A percentile compares a stretch with the other conserved stretches of the same genome.
Conservation (phyloP, 2,113 vertebrate species). For the Elgaria multicarinata region DNA sequence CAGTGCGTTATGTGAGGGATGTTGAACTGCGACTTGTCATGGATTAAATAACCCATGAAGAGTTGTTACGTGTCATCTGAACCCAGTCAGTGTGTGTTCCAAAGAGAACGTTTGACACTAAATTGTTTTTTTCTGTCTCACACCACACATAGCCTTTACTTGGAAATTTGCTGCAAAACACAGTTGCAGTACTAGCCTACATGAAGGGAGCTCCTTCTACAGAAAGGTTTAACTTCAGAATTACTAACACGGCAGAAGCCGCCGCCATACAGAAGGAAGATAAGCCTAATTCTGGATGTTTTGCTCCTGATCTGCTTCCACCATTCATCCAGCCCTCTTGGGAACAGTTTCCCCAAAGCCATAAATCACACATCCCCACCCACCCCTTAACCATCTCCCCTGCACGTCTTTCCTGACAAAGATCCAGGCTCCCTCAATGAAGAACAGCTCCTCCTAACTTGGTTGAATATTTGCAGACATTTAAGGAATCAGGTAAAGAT, state of each 20-base stretch:
- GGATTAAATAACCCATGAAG: too few species aligned
- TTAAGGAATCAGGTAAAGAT: slow-evolving; percentile 29
- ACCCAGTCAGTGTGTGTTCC: neutral
- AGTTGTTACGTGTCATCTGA: too few species aligned
- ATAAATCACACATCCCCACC: slow-evolving; percentile 1
- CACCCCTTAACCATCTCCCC: neutral
- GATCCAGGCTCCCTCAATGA: slow-evolving; percentile 9
- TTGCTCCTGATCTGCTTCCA: neutral
- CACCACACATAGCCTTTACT: neutral
- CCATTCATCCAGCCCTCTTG: neutral
- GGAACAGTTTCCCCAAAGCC: slow-evolving; percentile 13
- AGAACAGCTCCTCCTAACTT: neutral
- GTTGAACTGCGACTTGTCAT: too few species aligned
- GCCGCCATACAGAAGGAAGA: neutral
- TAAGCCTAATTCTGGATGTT: slow-evolving; percentile 5
- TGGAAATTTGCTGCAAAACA: neutral
- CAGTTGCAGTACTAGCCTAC: neutral
- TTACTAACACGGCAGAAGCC: neutral
- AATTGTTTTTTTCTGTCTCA: neutral
- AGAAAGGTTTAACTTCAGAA: neutral
- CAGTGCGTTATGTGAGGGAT: too few species aligned
- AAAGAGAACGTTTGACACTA: neutral
- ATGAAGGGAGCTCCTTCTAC: neutral
- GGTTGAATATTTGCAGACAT: slow-evolving; percentile 19
- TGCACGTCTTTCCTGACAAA: slow-evolving; percentile 2